Percentiles rank a stretch among this genome's conserved stretches.
These are phyloP conservation scores for Campaea margaritaria DNA, from an alignment of 2,888 invertebrate species.

Conservation along the genomic window DNA sequence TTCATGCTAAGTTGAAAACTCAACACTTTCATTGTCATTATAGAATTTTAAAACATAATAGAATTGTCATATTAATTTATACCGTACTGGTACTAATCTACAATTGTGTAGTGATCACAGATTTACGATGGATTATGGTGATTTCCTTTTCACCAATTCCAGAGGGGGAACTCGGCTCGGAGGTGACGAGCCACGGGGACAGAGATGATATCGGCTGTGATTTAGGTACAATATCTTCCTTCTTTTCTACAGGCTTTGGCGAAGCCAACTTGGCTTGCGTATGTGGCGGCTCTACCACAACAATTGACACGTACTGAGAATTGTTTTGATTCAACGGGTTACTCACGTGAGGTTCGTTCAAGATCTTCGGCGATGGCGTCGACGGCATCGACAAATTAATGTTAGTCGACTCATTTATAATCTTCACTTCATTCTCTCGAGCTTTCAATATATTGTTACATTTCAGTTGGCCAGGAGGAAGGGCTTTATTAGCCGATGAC, in stretches of 20 bases:
- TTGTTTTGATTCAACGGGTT: slow-evolving; percentile 61
- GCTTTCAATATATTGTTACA: slow-evolving; percentile 97
- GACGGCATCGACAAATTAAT: slow-evolving; percentile 78
- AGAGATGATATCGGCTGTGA: slow-evolving; percentile 88
- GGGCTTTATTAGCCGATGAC: slow-evolving; percentile 86
- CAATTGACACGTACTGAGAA: slow-evolving; percentile 81
- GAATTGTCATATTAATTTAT: slow-evolving; percentile 32
- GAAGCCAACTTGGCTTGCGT: slow-evolving; percentile 68
- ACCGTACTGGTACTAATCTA: slow-evolving; percentile 43
- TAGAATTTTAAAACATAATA: slow-evolving; percentile 35
- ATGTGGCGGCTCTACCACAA: slow-evolving; percentile 78
- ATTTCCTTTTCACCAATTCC: slow-evolving; percentile 87
- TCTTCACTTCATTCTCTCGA: slow-evolving; percentile 82
- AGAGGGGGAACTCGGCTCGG: slow-evolving; percentile 88
- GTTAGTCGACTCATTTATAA: slow-evolving; percentile 76
- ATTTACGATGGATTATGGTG: slow-evolving; percentile 91
- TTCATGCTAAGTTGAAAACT: slow-evolving; percentile 18
- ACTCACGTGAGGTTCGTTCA: slow-evolving; percentile 80
- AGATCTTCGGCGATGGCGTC: slow-evolving; percentile 79
- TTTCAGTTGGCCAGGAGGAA: slow-evolving; percentile 96
- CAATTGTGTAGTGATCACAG: slow-evolving; percentile 94
- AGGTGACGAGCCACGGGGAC: slow-evolving; percentile 93
- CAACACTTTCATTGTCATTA: slow-evolving; percentile 26
- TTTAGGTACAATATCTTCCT: slow-evolving; percentile 81
- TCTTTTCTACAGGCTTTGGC: slow-evolving; percentile 80